Base-by-base conservation (phyloP, 2,888 invertebrate species). In the Pyrochroa serraticornis region DNA sequence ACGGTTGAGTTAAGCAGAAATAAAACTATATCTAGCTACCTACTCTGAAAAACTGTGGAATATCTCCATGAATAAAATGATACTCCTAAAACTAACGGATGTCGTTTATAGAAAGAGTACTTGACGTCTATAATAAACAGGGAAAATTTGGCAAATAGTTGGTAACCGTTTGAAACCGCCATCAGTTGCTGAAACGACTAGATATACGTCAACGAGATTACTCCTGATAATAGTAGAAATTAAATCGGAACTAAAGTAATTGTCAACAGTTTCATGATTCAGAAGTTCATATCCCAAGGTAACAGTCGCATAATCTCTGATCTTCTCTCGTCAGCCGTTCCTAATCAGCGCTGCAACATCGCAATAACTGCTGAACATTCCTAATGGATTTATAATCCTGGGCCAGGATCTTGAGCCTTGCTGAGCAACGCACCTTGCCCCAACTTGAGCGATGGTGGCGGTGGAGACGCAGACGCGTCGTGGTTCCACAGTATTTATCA, bases 401-500 rank as follows among this genome's bases (percentile, higher is more conserved):
- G 67, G 64, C 48, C 56, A 58, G 60, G 60, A 66, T 68, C 68
- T 70, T 67, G 66, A 67, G 67, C 66, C 62, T 58, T 60, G 66
- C 63, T 62, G 62, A 63, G 63, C 60, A 60, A 71, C 70, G 69
- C 68, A 70, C 65, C 63, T 50, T 53, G 48, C 63, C 53, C 62
- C 57, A 53, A 55, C 62, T 65, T 74, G 74, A 75, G 71, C 68
- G 73, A 75, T 75, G 69, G 70, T 70, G 66, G 68, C 69, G 75
- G 75, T 70, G 62, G 65, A 76, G 72, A 75, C 73, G 77, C 77
- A 79, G 79, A 79, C 77, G 79, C 79, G 76, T 77, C 69, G 67
- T 62, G 68, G 75, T 77, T 78, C 77, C 76, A 71, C 73, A 73
- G 75, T 76, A 80, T 81, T 81, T 79, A 80, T 82, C 81, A 81